phyloP scores from a whole-genome alignment of 2,113 vertebrate genomes.

The Centropristis striata region DNA sequence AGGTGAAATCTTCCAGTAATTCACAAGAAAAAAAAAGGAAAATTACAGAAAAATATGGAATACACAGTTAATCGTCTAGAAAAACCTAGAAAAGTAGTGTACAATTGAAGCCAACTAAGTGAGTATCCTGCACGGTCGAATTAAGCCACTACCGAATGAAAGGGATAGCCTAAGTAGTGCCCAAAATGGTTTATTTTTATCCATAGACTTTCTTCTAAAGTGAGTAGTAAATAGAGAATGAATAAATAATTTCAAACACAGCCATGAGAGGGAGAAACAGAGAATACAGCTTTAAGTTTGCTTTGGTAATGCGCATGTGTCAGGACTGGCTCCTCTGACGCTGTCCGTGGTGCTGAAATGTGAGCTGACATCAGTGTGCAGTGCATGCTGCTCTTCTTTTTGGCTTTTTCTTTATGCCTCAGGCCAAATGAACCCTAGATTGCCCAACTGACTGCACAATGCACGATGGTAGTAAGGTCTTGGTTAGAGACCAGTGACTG shows the following conservation, averaged over 20 bases:
- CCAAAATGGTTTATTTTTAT: not conserved
- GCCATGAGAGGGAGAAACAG: not conserved
- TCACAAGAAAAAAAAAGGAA: not conserved
- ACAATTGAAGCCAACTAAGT: not conserved
- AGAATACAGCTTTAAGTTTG: not conserved
- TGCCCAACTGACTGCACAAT: not conserved
- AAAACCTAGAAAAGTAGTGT: not conserved
- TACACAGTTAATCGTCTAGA: not conserved
- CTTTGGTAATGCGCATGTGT: not conserved
- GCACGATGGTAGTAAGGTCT: not conserved
- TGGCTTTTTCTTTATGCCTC: not conserved
- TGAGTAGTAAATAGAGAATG: not conserved
- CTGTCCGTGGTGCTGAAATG: conserved; percentile 65
- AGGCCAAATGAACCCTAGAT: not conserved
- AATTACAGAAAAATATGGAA: not conserved
- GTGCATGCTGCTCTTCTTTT: not conserved
- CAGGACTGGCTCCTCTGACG: not conserved
- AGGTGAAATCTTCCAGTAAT: not conserved
- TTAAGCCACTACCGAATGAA: not conserved
- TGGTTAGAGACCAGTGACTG: not conserved
- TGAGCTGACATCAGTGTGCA: not conserved
- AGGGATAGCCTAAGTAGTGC: not conserved
- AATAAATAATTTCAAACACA: not conserved
- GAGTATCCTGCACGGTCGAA: not conserved
- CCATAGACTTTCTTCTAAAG: not conserved